Evolutionary conservation across 2,888 invertebrate species (phyloP).

Genomic region (Branchellion lobata): DNA sequence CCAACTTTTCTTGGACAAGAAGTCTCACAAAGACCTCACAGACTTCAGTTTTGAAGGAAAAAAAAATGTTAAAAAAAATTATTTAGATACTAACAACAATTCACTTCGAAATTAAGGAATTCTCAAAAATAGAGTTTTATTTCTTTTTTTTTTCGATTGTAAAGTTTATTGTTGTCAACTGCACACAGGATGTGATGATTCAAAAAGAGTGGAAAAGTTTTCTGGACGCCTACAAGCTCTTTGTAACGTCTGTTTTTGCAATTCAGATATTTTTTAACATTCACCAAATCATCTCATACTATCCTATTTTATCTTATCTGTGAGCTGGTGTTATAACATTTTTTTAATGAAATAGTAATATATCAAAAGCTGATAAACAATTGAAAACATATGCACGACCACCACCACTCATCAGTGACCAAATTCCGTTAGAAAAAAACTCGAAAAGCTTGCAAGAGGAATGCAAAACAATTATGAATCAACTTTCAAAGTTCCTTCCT

Average conservation of each 20-base stretch:
- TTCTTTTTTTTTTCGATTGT: too few relatives aligned
- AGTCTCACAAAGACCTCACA: conserved; percentile 71
- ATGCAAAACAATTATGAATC: conserved; percentile 69
- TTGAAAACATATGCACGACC: not conserved
- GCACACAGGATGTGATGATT: not conserved
- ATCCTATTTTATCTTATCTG: too few relatives aligned
- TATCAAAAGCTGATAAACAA: not conserved
- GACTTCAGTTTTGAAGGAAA: not conserved
- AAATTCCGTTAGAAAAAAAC: conserved; percentile 19
- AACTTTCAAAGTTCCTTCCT: conserved; percentile 64
- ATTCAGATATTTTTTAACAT: not conserved
- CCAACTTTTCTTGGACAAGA: conserved; percentile 67
- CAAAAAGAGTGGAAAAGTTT: conserved; percentile 76
- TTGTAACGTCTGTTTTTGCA: conserved; percentile 67
- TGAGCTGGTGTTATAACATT: too few relatives aligned
- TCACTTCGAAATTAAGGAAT: too few relatives aligned
- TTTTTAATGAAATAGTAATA: too few relatives aligned
- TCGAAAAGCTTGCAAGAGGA: conserved; percentile 45
- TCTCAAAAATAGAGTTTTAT: too few relatives aligned
- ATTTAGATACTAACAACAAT: too few relatives aligned
- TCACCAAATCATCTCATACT: not conserved
- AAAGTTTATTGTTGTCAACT: too few relatives aligned
- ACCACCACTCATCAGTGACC: not conserved
- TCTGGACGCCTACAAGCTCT: conserved; percentile 71
- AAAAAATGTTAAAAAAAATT: too few relatives aligned